phyloP scores from a whole-genome alignment of 2,113 vertebrate species.

The Prionailurus viverrinus region DNA sequence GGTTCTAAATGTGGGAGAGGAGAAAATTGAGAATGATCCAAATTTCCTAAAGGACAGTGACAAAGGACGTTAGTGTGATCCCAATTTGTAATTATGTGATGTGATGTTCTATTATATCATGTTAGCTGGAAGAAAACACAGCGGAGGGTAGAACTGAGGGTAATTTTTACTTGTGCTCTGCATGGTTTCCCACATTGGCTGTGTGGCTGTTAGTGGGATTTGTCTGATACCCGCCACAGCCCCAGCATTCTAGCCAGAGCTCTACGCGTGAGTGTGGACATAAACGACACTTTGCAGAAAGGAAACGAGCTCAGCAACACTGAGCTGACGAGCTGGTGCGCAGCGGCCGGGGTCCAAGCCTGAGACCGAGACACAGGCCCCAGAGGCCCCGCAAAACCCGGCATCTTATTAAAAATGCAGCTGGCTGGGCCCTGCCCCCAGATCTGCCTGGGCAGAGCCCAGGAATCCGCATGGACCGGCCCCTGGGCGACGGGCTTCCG shows the following conservation, averaged over 20 bases:
- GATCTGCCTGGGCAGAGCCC: too few relatives aligned
- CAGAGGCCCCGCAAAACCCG: background rate
- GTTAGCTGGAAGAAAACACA: background rate
- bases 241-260: background rate
- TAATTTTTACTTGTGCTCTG: fast-evolving
- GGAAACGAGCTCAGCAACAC: background rate
- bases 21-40: background rate
- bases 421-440: background rate
- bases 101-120: background rate
- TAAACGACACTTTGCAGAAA: background rate
- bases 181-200: fast-evolving
- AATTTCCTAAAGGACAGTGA: background rate
- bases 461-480: background rate
- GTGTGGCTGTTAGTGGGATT: fast-evolving
- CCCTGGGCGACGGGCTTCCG: too few relatives aligned
- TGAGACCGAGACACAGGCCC: fast-evolving
- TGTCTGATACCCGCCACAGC: fast-evolving
- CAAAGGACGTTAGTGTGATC: background rate
- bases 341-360: background rate
- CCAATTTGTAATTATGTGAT: too few relatives aligned
- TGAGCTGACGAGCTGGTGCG: background rate
- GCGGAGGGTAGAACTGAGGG: fast-evolving
- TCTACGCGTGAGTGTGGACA: fast-evolving
- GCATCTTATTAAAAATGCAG: background rate
- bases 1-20: fast-evolving